Base-by-base conservation (phyloP, 2,888 invertebrate genomes). In the Oeneis ivallda region DNA sequence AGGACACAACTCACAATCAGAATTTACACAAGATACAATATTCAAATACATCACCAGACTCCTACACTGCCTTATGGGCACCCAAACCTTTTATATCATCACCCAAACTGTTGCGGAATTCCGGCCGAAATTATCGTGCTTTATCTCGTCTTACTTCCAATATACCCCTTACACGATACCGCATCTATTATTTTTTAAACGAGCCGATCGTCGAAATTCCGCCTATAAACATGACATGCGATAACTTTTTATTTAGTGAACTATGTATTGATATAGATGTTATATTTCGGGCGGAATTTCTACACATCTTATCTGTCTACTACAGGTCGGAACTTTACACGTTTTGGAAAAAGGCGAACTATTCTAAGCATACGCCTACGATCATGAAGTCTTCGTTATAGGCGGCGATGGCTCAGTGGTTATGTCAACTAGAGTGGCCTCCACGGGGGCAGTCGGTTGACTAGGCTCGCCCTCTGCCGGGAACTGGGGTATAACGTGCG, bases 341-440 rank as follows among this genome's bases (percentile, higher is more conserved):
- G 11, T 11, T 50, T 26, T 11, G 1, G 19, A 50, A 13, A 50
- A 62, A 64, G 52, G 52, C 45, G 64, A 61, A 41, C 52, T 57
- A 39, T 41, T 58, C 60, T 62, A 66, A 49, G 60, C 62, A 62
- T 47, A 63, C 60, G 61, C 64, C 66, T 66, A 68, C 57, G 58
- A 90, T 91, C 91, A 92, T 86, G 91, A 90, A 9, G 85, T 86
- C 68, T 89, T 90, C 13, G 86, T 81, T 9, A 84, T 79, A 4
- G 87, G 83, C 1, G 82, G 83, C 0, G 81, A 63, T 9, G 81
- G 69, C 1, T 86, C 86, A 0, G 82, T 65, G 39, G 75, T 72
- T 0, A 91, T 75, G 70, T 91, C 88, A 1, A 90, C 81, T 5
- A 91, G 75, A 0, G 89, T 84, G 11, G 85, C 86, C 43, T 87